Conservation (phyloP, 1,140 invertebrate species). For the Coenobita brevimanus region DNA sequence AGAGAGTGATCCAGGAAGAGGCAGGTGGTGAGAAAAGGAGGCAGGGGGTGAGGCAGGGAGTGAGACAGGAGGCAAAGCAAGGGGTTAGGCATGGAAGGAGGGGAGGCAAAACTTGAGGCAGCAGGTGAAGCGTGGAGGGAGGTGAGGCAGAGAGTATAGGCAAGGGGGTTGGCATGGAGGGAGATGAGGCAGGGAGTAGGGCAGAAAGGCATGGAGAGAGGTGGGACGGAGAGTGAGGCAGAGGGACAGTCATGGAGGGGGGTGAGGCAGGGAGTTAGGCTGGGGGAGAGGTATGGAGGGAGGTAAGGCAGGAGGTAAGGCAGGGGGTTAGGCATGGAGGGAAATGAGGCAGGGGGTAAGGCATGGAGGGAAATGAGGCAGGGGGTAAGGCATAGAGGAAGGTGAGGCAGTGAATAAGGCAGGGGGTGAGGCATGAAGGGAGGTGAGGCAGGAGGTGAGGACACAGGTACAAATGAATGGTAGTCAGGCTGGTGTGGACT, state of each 20-base stretch:
- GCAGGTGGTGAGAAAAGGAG: constrained; percentile 11
- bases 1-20: background rate
- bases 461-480: background rate
- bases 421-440: background rate
- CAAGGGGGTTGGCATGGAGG: no score
- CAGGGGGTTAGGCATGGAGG: background rate
- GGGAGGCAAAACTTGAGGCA: no score
- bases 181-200: no score
- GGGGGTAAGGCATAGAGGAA: background rate
- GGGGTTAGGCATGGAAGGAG: no score
- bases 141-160: no score
- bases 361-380: background rate
- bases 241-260: background rate
- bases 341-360: background rate
- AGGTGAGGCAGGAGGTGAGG: constrained; percentile 5
- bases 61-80: no score
- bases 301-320: constrained; percentile 32
- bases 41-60: constrained; percentile 13
- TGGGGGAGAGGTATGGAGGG: background rate
- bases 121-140: no score
- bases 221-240: no score
- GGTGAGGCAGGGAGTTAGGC: background rate
- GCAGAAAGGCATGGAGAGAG: no score
- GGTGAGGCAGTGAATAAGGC: background rate
- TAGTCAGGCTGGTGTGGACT: background rate